phyloP scores from a whole-genome alignment of 2,113 vertebrate genomes.

The Zosterops japonicus region DNA sequence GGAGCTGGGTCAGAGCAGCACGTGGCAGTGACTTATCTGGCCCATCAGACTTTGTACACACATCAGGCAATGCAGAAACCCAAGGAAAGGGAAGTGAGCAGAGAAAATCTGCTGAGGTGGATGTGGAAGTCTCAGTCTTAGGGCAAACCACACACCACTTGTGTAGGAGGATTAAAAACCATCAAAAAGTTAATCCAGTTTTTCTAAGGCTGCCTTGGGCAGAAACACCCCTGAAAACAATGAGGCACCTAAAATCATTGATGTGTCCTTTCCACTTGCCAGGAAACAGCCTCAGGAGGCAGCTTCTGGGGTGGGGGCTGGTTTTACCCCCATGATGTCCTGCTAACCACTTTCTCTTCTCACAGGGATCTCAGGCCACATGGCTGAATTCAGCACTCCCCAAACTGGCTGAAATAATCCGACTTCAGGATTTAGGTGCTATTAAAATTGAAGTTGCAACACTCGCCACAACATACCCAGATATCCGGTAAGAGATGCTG shows the following conservation, averaged over 20 bases:
- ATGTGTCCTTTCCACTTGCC: background rate
- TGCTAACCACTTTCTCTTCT: background rate
- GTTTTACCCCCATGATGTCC: background rate
- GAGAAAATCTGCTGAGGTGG: background rate
- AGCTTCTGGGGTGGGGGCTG: background rate
- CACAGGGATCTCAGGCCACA: constrained; percentile 78
- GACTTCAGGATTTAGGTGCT: constrained; percentile 80
- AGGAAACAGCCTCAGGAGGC: background rate
- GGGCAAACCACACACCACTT: background rate
- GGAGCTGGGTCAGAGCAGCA: background rate
- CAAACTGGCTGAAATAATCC: constrained; percentile 83
- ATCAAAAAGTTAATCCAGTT: background rate
- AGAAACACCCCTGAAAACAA: background rate
- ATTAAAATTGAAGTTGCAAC: constrained; percentile 84
- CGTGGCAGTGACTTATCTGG: accelerated
- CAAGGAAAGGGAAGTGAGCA: background rate
- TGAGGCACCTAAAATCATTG: background rate
- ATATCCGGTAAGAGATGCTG: constrained; percentile 80
- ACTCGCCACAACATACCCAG: constrained; percentile 74
- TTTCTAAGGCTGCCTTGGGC: background rate
- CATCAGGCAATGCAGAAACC: background rate
- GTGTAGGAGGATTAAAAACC: background rate
- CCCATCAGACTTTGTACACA: background rate
- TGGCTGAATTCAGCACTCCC: constrained; percentile 78
- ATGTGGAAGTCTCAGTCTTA: background rate